A percentile compares a stretch with the other conserved stretches of the same genome.
phyloP scores from a whole-genome alignment of 2,797 vertebrate species.

The Helarctos malayanus region DNA sequence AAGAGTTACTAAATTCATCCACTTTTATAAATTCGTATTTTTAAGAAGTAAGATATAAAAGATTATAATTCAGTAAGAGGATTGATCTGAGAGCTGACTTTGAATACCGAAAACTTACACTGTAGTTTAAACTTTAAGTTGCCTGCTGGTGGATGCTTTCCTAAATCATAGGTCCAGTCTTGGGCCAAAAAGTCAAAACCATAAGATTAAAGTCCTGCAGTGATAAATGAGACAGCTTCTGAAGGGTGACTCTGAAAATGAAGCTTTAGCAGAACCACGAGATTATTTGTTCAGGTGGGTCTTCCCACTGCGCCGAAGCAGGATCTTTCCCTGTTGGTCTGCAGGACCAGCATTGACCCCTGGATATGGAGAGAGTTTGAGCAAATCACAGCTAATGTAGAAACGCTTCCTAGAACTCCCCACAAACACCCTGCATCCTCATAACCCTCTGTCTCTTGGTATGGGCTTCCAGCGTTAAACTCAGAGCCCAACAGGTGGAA shows the following conservation, averaged over 20 bases:
- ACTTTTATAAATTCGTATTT: not conserved
- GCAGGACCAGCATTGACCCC: not conserved
- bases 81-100: not conserved
- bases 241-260: not conserved
- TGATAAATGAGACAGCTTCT: not conserved
- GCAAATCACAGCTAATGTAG: not conserved
- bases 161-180: not conserved
- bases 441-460: accelerated
- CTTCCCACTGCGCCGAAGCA: accelerated
- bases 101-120: not conserved
- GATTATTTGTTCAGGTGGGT: not conserved
- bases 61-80: not conserved
- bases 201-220: not conserved
- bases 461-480: too few species aligned
- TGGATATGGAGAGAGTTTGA: not conserved
- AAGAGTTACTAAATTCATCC: not conserved
- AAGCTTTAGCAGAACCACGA: too few species aligned
- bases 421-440: not conserved
- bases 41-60: not conserved
- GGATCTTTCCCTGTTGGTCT: not conserved
- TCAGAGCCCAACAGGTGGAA: not conserved
- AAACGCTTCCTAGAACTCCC: not conserved
- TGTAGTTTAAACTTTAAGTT: not conserved
- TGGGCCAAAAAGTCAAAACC: not conserved
- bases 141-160: not conserved